Base-by-base conservation (phyloP, 2,113 vertebrate genomes). In the Colistium nudipinnis region DNA sequence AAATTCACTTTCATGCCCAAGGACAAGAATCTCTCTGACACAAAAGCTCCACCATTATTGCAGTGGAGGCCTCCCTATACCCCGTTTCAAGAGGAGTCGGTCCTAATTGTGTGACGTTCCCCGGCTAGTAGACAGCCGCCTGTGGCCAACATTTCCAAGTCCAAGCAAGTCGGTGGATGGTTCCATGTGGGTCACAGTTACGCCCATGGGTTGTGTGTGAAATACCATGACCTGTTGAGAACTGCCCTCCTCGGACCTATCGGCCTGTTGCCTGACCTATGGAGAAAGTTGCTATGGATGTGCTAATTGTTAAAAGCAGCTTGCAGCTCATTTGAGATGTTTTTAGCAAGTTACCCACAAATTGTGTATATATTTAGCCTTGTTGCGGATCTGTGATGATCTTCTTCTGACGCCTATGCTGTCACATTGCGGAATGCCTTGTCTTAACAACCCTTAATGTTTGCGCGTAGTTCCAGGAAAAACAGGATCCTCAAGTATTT, bases 1-100 rank as follows among this genome's bases (percentile, higher is more conserved):
- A 74, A 88, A 90, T 91, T 89, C 54, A 35, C 82, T 89, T 88
- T 89, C 85, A 86, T 87, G 85, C 82, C 84, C 53, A 54, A 87
- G 85, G 77, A 83, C 85, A 89, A 85, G 81, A 74, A 74, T 88
- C 80, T 83, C 82, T 89, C 87, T 89, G 77, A 88, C 85, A 88
- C 82, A 87, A 89, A 90, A 78, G 68, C 71, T n/a, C 38, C 7
- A 6, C 64, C 78, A 80, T 82, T 81, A 76, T 82, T 77, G 61
- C 76, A 80, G 78, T 30, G 39, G 72, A 76, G 73, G 62, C 74
- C 67, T 49, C 76, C 53, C 76, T 82, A 52, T 12, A 24, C 53
- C 16, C 53, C 16, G 12, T 33, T 16, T 80, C 53, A 70, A 41
- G 49, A 70, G 54, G 73, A 84, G 83, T 81, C 81, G 22, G 22